A percentile compares a stretch with the other conserved stretches of the same genome.
These are phyloP conservation scores for Cydia splendana DNA, from an alignment of 1,140 invertebrate genomes.

Conservation along the genomic window DNA sequence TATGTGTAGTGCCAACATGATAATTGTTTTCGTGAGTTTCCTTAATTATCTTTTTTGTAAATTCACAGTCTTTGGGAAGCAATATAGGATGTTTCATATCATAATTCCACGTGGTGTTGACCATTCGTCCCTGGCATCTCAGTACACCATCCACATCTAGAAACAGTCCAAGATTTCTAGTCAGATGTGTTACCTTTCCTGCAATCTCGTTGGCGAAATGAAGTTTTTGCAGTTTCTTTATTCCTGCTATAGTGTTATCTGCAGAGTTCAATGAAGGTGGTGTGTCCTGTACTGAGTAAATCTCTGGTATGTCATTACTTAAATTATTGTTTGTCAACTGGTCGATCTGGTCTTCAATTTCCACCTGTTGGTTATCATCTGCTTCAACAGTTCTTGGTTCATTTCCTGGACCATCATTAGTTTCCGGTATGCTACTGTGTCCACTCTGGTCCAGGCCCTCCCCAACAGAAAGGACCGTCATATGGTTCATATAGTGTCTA, in stretches of 20 bases:
- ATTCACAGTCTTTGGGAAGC: conserved; percentile 13
- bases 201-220: conserved; percentile 17
- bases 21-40: conserved; percentile 18
- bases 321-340: background rate
- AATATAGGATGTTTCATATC: conserved; percentile 33
- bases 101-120: background rate
- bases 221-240: conserved; percentile 26
- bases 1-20: too few species aligned
- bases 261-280: background rate
- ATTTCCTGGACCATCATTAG: conserved; percentile 16
- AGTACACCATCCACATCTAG: conserved; percentile 28
- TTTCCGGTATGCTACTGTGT: background rate
- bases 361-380: background rate
- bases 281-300: background rate
- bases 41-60: background rate
- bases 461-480: background rate
- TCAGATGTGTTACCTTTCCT: conserved; percentile 21
- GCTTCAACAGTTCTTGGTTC: background rate
- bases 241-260: background rate
- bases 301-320: background rate
- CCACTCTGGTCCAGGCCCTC: conserved; percentile 16
- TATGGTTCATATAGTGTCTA: background rate
- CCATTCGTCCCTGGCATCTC: conserved; percentile 28
- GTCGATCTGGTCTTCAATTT: background rate
- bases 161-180: conserved; percentile 6